Evolutionary conservation across 1,140 invertebrate genomes (phyloP).

Genomic region (Apolygus lucorum): DNA sequence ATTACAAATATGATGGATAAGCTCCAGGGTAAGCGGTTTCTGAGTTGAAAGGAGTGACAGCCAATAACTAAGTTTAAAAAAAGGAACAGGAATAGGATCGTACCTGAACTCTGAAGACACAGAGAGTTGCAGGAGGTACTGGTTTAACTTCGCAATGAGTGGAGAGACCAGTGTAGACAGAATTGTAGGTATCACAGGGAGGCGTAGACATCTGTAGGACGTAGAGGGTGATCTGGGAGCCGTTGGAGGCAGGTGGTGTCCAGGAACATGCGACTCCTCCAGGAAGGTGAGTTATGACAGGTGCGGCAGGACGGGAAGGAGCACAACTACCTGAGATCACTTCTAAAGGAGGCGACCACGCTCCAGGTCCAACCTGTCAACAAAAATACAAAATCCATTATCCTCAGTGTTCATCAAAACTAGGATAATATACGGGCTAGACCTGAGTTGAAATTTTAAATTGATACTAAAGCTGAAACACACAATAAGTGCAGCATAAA

Average conservation of each 20-base stretch:
- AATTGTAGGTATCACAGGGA: conserved; percentile 38
- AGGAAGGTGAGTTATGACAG: conserved; percentile 47
- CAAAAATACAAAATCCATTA: conserved; percentile 8
- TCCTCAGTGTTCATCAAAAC: neutral
- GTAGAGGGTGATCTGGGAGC: conserved; percentile 67
- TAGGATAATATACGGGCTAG: no score
- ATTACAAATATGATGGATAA: neutral
- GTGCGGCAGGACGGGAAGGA: conserved; percentile 57
- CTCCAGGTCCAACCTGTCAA: conserved; percentile 40
- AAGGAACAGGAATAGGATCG: no score
- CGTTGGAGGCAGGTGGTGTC: conserved; percentile 66
- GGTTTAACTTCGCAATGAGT: conserved; percentile 55
- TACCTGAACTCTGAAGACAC: conserved; percentile 66
- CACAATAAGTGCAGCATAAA: no score
- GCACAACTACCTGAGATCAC: conserved; percentile 70
- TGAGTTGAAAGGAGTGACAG: neutral
- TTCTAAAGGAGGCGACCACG: conserved; percentile 63
- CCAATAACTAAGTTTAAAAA: neutral
- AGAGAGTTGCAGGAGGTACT: conserved; percentile 62
- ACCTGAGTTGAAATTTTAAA: no score
- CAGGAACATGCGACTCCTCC: conserved; percentile 57
- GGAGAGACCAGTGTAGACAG: conserved; percentile 49
- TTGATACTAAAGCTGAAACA: no score
- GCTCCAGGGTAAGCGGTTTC: no score
- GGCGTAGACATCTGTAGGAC: conserved; percentile 58